phyloP scores from a whole-genome alignment of 2,888 invertebrate genomes.

The Pegoplata infirma region DNA sequence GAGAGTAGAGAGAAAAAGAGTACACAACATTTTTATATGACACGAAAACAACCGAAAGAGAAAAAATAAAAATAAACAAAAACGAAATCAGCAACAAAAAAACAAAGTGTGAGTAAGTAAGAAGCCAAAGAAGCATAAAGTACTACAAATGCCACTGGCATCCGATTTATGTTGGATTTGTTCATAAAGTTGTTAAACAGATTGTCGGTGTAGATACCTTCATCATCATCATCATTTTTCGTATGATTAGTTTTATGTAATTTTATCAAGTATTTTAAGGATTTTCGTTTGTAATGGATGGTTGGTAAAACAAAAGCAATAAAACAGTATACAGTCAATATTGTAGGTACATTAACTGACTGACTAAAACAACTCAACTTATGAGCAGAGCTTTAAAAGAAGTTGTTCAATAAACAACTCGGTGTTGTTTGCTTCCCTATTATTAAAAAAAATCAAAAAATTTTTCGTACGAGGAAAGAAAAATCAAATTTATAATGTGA shows the following conservation, averaged over 20 bases:
- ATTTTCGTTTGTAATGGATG: constrained; percentile 67
- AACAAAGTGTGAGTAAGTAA: constrained; percentile 27
- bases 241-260: constrained; percentile 76
- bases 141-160: constrained; percentile 67
- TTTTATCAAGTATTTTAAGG: constrained; percentile 76
- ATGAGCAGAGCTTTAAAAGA: not conserved
- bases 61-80: not conserved
- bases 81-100: not conserved
- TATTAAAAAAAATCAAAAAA: too few species aligned
- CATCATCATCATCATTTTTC: constrained; percentile 65
- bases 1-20: constrained; percentile 4
- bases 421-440: too few species aligned
- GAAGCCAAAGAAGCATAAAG: constrained; percentile 22
- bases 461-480: too few species aligned
- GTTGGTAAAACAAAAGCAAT: too few species aligned
- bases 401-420: too few species aligned
- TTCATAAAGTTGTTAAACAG: constrained; percentile 77
- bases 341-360: too few species aligned
- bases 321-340: not conserved
- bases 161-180: constrained; percentile 76
- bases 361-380: not conserved
- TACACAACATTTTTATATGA: too few species aligned
- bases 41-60: constrained; percentile 15
- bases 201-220: constrained; percentile 76
- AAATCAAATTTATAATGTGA: too few species aligned